Evolutionary conservation across 2,888 invertebrate genomes (phyloP), one percentile per base, ranked within the genome.

Genomic region (Germaria angustata): DNA sequence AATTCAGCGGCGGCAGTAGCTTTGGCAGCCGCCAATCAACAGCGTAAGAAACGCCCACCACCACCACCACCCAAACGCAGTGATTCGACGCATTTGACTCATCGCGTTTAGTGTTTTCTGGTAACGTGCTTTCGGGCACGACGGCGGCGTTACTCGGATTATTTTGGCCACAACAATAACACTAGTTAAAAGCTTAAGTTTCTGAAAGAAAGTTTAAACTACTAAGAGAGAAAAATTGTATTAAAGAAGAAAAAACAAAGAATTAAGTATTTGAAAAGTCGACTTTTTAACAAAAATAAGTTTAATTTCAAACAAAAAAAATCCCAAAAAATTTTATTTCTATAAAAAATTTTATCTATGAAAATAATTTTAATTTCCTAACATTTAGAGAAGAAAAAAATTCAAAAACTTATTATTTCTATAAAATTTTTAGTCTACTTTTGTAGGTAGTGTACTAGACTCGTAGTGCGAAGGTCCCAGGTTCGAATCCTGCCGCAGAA

Each of bases 61-160:
- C 97, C 97, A 2, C 97, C 97, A 36, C 97, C 97, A n/a, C 97
- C 97, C 1, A 96, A 96, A 86, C 93, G 97, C 81, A 96, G 96
- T 88, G 96, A 97, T 89, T 95, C 95, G n/a, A 96, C 96, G n/a
- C 96, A 96, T 87, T 92, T 96, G 80, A 95, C 95, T 81, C 91
- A 91, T 86, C 87, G 91, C 68, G 88, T 89, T 86, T 91, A 90
- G 86, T 80, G 66, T 65, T 85, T 83, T 66, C 73, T 81, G 80
- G 68, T 13, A 22, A 76, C 71, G 82, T 82, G 79, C 66, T 79
- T 82, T 61, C 20, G 66, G 15, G 66, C 79, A 79, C 82, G 82
- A 36, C 41, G 44, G 15, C 22, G 59, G 15, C 57, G 66, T 65
- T 55, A 46, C 17, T 20, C 36, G 28, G 28, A 72, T 39, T 76